Evolutionary conservation across 2,797 vertebrate species (phyloP).

Genomic region (Taeniopygia guttata): DNA sequence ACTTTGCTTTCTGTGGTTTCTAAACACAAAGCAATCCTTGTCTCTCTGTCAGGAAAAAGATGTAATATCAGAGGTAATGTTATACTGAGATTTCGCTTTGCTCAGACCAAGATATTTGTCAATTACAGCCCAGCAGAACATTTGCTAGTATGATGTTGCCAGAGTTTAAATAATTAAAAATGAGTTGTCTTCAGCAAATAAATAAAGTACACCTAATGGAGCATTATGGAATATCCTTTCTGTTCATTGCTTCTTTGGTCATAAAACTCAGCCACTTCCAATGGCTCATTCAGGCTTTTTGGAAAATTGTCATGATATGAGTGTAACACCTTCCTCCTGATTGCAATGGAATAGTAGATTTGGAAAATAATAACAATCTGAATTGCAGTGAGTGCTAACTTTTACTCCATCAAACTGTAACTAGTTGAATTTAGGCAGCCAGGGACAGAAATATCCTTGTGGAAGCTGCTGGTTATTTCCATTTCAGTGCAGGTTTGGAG

Average conservation of each 20-base stretch:
- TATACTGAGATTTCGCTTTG: background rate
- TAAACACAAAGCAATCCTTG: background rate
- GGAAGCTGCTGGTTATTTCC: background rate
- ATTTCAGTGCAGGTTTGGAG: background rate
- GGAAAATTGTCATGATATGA: background rate
- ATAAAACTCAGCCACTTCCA: background rate
- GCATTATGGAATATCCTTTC: background rate
- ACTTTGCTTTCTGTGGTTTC: background rate
- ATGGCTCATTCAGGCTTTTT: background rate
- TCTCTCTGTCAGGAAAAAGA: background rate
- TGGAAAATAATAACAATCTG: background rate
- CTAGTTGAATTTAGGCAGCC: background rate
- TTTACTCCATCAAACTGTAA: background rate
- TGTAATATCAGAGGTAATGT: background rate
- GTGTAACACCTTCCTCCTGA: background rate
- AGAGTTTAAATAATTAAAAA: constrained; percentile 51
- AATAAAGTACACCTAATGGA: constrained; percentile 6
- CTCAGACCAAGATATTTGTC: background rate
- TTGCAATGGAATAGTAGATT: background rate
- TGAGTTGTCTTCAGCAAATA: background rate
- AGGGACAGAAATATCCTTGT: background rate
- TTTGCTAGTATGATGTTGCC: background rate
- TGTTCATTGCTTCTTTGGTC: background rate
- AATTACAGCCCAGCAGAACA: background rate
- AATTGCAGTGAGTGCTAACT: background rate